A percentile compares a stretch with the other conserved stretches of the same genome.
phyloP scores from a whole-genome alignment of 2,888 invertebrate genomes.

The Pherbina coryleti region DNA sequence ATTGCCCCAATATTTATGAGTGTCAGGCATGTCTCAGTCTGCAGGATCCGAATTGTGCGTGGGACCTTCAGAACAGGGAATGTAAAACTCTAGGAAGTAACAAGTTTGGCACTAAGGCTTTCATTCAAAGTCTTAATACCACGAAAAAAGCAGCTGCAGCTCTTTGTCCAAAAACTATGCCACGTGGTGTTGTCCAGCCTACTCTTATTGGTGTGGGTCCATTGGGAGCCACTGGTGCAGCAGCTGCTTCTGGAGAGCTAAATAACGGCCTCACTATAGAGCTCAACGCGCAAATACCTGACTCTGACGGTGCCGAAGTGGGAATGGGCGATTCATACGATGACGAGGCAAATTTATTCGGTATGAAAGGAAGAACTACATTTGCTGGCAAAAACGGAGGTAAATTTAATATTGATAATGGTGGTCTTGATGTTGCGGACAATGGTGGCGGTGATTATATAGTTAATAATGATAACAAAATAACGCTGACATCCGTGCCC shows the following conservation, averaged over 20 bases:
- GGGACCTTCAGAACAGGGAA: slow-evolving; percentile 82
- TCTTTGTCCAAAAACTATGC: slow-evolving; percentile 60
- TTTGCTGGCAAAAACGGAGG: slow-evolving; percentile 16
- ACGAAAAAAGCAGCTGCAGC: slow-evolving; percentile 62
- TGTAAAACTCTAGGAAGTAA: slow-evolving; percentile 68
- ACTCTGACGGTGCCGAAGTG: not conserved
- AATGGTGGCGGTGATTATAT: slow-evolving; percentile 58
- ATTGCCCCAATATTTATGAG: slow-evolving; percentile 78
- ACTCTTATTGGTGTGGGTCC: slow-evolving; percentile 17
- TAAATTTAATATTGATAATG: slow-evolving; percentile 26
- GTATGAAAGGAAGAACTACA: slow-evolving; percentile 10
- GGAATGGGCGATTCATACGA: not conserved
- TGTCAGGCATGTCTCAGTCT: slow-evolving; percentile 88
- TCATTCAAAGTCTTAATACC: slow-evolving; percentile 63
- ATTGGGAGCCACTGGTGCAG: not conserved
- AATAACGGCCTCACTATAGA: not conserved
- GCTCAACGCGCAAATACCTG: not conserved
- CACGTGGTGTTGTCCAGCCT: slow-evolving; percentile 46
- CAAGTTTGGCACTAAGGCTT: slow-evolving; percentile 63
- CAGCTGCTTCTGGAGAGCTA: not conserved
- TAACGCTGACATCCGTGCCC: slow-evolving; percentile 63
- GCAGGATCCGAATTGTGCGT: slow-evolving; percentile 98
- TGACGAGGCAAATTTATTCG: not conserved
- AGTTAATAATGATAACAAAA: slow-evolving; percentile 61
- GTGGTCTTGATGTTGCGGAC: slow-evolving; percentile 5